phyloP scores from a whole-genome alignment of 64 coral and sea anemone species.

The Porites lutea region DNA sequence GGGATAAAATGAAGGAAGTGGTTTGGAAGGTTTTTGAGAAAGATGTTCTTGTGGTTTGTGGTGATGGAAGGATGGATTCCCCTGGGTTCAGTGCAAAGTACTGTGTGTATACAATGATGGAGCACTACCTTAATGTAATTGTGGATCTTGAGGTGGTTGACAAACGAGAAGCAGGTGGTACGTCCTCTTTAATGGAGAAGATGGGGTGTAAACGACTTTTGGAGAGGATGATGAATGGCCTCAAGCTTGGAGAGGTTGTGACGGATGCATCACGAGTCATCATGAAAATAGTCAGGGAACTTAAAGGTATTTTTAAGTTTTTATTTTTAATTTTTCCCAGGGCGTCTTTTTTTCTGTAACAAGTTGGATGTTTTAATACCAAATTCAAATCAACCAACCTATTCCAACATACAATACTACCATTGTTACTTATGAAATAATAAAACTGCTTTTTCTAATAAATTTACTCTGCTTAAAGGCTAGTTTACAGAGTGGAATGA shows the following conservation, averaged over 20 bases:
- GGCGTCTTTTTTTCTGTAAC: neutral
- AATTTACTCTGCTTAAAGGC: too few species aligned
- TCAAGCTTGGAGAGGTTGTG: slow-evolving; percentile 41
- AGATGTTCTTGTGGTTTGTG: slow-evolving; percentile 39
- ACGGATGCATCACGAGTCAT: slow-evolving; percentile 34
- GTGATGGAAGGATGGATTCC: slow-evolving; percentile 69
- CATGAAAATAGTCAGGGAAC: slow-evolving; percentile 36
- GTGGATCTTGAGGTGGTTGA: slow-evolving; percentile 63
- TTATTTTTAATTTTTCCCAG: neutral
- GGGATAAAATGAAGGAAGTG: slow-evolving; percentile 24
- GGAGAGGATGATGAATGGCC: slow-evolving; percentile 21
- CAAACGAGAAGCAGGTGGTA: slow-evolving; percentile 35
- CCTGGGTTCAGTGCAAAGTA: slow-evolving; percentile 60
- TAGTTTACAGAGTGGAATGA: too few species aligned
- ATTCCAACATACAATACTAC: too few species aligned
- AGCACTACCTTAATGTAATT: slow-evolving; percentile 48
- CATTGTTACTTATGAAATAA: too few species aligned
- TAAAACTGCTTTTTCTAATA: too few species aligned
- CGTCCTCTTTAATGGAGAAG: slow-evolving; percentile 48
- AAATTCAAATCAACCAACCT: neutral
- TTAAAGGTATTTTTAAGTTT: slow-evolving; percentile 28
- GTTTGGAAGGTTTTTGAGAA: slow-evolving; percentile 4
- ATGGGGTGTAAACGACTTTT: slow-evolving; percentile 21
- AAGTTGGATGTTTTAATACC: neutral
- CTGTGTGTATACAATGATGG: slow-evolving; percentile 61